These are phyloP conservation scores for Drosophila nigrodunni DNA, from an alignment of 1,140 invertebrate genomes.

Conservation along the genomic window DNA sequence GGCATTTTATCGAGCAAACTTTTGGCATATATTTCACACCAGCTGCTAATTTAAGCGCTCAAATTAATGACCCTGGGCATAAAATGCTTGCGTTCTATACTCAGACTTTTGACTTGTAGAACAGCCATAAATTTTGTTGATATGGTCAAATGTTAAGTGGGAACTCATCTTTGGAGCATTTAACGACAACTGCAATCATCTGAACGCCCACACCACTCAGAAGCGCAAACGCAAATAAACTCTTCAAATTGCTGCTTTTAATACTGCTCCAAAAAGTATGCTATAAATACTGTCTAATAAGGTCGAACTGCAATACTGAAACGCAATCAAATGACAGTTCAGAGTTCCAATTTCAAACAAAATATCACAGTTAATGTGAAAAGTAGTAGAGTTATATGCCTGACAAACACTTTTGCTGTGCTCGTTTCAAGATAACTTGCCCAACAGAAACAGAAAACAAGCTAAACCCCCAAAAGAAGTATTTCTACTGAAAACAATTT, in stretches of 20 bases:
- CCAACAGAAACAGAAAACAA: too few relatives aligned
- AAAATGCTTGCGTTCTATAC: conserved; percentile 50
- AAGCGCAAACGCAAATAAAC: conserved; percentile 1
- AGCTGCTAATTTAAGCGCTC: conserved; percentile 78
- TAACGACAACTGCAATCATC: conserved; percentile 8
- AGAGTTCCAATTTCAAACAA: not conserved
- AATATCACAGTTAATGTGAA: not conserved
- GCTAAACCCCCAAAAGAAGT: too few relatives aligned
- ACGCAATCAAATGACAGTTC: not conserved
- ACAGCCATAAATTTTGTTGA: conserved; percentile 37
- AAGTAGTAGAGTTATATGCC: too few relatives aligned
- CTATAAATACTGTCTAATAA: not conserved
- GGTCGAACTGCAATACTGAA: not conserved
- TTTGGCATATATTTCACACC: conserved; percentile 77
- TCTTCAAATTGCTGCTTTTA: not conserved
- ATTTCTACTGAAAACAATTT: too few relatives aligned
- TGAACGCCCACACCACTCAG: not conserved
- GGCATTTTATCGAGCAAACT: conserved; percentile 78
- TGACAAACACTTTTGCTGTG: too few relatives aligned
- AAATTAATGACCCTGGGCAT: conserved; percentile 70
- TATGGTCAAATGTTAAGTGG: conserved; percentile 42
- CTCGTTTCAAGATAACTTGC: too few relatives aligned
- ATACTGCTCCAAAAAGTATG: conserved; percentile 2
- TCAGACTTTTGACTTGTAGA: conserved; percentile 44
- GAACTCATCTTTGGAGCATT: conserved; percentile 10